A percentile compares a stretch with the other conserved stretches of the same genome.
Evolutionary conservation across 2,113 vertebrate genomes (phyloP).

Genomic region (Phoxinus phoxinus): DNA sequence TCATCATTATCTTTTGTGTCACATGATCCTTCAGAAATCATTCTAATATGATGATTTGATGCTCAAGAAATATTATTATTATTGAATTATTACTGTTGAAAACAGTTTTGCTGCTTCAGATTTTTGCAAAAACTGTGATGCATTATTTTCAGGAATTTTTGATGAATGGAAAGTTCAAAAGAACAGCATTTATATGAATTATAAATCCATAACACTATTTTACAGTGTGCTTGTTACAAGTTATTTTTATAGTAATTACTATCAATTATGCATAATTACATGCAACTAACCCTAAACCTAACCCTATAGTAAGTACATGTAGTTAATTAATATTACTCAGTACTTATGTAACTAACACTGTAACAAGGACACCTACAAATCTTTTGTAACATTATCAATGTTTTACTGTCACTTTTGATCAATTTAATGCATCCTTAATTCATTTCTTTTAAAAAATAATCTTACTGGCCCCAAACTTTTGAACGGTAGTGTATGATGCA

Average conservation of each 20-base stretch:
- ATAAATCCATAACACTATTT: neutral
- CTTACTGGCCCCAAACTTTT: neutral
- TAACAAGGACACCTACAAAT: no score
- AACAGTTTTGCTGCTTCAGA: neutral
- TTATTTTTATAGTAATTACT: no score
- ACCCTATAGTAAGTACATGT: no score
- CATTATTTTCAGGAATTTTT: neutral
- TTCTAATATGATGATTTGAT: neutral
- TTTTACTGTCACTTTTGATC: neutral
- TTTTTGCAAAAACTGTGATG: neutral
- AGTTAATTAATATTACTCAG: no score
- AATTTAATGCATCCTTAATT: neutral
- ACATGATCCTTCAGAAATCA: neutral
- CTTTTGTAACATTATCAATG: neutral
- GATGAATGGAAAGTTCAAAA: neutral
- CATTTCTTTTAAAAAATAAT: neutral
- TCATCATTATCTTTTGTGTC: neutral
- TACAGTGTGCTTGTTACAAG: no score
- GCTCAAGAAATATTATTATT: neutral
- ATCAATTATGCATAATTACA: no score
- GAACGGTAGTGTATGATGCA: neutral
- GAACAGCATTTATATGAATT: neutral
- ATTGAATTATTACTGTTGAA: neutral
- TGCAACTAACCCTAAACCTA: no score
- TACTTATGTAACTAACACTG: no score